Conservation (phyloP, 2,797 vertebrate species). For the Poliocrania exsul region DNA sequence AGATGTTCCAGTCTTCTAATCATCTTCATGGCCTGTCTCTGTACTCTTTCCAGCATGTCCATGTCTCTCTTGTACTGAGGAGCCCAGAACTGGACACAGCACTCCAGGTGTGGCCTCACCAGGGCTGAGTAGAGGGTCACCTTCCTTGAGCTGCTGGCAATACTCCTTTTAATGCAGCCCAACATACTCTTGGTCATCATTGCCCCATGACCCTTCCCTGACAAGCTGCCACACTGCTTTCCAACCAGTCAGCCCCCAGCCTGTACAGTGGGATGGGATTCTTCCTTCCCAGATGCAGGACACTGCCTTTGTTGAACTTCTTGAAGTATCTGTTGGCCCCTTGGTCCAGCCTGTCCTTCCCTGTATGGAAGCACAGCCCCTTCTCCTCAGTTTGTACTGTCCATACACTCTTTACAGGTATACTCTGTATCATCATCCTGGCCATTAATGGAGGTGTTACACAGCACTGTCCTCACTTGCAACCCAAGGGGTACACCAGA, state of each 20-base stretch:
- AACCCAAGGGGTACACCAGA: neutral
- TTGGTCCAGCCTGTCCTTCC: neutral
- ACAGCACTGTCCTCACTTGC: neutral
- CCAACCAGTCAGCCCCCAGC: neutral
- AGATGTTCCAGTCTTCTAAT: neutral
- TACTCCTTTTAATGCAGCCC: neutral
- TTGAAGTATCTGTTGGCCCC: neutral
- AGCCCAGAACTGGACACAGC: neutral
- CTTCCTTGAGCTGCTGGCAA: neutral
- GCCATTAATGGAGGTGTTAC: neutral
- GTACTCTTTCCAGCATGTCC: neutral
- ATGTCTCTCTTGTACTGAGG: neutral
- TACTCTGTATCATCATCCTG: neutral
- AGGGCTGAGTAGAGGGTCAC: neutral
- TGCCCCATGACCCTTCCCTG: no score
- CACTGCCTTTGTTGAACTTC: neutral
- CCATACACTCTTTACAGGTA: neutral
- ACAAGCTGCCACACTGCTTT: neutral
- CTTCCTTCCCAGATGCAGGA: neutral
- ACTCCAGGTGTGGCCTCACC: neutral
- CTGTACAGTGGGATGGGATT: neutral
- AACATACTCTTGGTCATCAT: neutral
- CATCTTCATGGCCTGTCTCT: neutral
- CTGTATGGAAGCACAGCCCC: neutral
- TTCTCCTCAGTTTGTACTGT: neutral